These are phyloP conservation scores for Alosa sapidissima DNA, from an alignment of 2,797 vertebrate genomes.

Conservation along the genomic window DNA sequence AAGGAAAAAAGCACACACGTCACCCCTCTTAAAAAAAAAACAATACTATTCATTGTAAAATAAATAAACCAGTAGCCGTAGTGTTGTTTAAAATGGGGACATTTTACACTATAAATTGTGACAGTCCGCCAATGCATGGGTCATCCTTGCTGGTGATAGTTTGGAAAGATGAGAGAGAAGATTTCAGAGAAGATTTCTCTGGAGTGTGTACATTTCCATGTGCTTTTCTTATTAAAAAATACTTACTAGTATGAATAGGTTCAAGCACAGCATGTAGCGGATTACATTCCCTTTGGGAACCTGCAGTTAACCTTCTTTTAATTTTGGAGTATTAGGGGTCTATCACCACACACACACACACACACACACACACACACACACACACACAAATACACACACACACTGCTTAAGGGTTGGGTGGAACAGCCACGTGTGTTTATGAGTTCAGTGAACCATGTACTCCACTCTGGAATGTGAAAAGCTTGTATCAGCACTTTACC, in stretches of 20 bases:
- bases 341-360: background rate
- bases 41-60: background rate
- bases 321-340: slow-evolving; percentile 3
- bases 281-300: background rate
- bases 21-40: background rate
- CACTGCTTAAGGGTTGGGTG: slow-evolving; percentile 34
- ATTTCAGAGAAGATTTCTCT: background rate
- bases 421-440: slow-evolving; percentile 28
- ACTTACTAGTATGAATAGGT: background rate
- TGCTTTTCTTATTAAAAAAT: background rate
- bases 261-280: background rate
- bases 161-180: background rate
- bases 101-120: background rate
- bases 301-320: background rate
- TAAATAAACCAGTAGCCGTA: background rate
- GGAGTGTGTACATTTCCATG: background rate
- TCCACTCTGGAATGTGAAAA: slow-evolving; percentile 46
- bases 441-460: slow-evolving; percentile 13
- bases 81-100: background rate
- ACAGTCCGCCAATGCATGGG: background rate
- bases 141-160: background rate
- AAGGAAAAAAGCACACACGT: background rate
- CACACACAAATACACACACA: slow-evolving; percentile 9
- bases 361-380: background rate
- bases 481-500: slow-evolving; percentile 51